Percentiles rank a stretch among this genome's conserved stretches.
These are phyloP conservation scores for Cephalopholis sonnerati DNA, from an alignment of 2,113 vertebrate species.

Conservation along the genomic window DNA sequence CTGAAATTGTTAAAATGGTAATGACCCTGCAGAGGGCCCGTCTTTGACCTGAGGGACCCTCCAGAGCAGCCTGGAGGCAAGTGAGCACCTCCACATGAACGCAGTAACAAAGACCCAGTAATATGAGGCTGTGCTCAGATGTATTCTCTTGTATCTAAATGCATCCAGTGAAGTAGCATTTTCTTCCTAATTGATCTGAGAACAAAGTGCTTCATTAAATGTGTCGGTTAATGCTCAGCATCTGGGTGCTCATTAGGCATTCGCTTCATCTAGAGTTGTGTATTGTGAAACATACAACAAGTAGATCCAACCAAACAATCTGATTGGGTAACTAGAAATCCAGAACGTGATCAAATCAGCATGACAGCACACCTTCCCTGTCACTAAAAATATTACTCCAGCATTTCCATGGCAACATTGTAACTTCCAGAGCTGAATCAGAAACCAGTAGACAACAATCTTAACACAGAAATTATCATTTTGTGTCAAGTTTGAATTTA, in stretches of 20 bases:
- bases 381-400: too few species aligned
- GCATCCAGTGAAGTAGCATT: neutral
- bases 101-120: neutral
- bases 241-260: neutral
- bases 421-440: too few species aligned
- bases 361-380: too few species aligned
- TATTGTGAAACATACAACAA: neutral
- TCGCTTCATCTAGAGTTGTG: too few species aligned
- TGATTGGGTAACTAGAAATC: too few species aligned
- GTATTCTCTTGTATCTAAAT: neutral
- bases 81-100: conserved; percentile 17
- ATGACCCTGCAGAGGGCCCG: conserved; percentile 30
- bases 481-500: too few species aligned
- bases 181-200: neutral
- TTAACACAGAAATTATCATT: too few species aligned
- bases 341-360: too few species aligned
- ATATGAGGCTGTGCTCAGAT: neutral
- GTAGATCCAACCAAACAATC: too few species aligned
- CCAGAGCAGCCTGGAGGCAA: neutral
- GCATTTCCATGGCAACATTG: too few species aligned
- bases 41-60: conserved; percentile 34
- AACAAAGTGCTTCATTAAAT: neutral
- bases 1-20: conserved; percentile 52
- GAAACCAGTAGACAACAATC: too few species aligned
- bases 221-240: neutral